A percentile compares a stretch with the other conserved stretches of the same genome.
Evolutionary conservation across 2,888 invertebrate genomes (phyloP).

Genomic region (Dynastes hyllus): DNA sequence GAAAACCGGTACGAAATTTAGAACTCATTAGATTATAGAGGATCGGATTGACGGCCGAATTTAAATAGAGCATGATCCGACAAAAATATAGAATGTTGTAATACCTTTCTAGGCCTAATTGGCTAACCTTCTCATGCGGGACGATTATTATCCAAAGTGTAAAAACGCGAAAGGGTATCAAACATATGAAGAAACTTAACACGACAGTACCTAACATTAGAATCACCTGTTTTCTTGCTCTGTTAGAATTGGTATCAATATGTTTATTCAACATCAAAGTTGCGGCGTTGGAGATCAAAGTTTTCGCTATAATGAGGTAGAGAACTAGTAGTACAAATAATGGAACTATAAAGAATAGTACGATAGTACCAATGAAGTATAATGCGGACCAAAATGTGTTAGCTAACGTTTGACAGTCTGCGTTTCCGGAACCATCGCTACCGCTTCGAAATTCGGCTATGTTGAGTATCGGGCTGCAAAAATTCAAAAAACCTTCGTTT

Average conservation of each 20-base stretch:
- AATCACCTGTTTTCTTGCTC: slow-evolving; percentile 88
- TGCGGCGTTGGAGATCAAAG: slow-evolving; percentile 82
- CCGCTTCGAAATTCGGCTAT: slow-evolving; percentile 80
- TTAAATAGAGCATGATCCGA: slow-evolving; percentile 89
- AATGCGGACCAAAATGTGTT: slow-evolving; percentile 83
- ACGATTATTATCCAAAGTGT: slow-evolving; percentile 88
- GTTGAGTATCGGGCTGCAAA: slow-evolving; percentile 85
- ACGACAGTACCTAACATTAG: slow-evolving; percentile 91
- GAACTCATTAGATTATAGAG: slow-evolving; percentile 95
- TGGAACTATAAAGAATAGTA: slow-evolving; percentile 87
- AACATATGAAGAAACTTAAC: slow-evolving; percentile 89
- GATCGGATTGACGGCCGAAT: slow-evolving; percentile 93
- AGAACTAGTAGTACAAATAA: slow-evolving; percentile 85
- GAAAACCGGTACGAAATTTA: slow-evolving; percentile 89
- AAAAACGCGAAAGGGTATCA: slow-evolving; percentile 89
- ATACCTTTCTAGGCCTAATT: slow-evolving; percentile 84
- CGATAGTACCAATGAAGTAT: slow-evolving; percentile 86
- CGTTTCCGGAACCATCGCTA: slow-evolving; percentile 79
- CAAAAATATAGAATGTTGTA: slow-evolving; percentile 89
- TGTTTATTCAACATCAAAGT: slow-evolving; percentile 82
- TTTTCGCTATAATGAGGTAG: slow-evolving; percentile 89
- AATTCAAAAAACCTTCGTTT: slow-evolving; percentile 67
- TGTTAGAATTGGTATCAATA: slow-evolving; percentile 80
- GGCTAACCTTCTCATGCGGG: slow-evolving; percentile 79
- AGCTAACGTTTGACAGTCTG: slow-evolving; percentile 87